These are phyloP conservation scores for Heloderma charlesbogerti DNA, from an alignment of 2,113 vertebrate genomes.

Conservation along the genomic window DNA sequence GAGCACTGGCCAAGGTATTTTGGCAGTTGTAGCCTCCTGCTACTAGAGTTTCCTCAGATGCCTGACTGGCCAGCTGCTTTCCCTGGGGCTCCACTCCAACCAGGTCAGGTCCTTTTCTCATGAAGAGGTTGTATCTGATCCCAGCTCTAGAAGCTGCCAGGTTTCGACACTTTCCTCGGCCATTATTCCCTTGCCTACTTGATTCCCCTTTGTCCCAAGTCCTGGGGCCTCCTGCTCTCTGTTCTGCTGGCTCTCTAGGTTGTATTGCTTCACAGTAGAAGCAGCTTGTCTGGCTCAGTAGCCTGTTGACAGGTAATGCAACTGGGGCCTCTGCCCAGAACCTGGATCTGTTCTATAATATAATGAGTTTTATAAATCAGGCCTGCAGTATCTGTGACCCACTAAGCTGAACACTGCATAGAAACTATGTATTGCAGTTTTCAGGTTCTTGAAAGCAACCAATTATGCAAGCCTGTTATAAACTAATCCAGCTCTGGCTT, in stretches of 20 bases:
- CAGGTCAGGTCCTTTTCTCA: too few relatives aligned
- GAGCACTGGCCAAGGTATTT: too few relatives aligned
- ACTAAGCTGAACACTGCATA: not conserved
- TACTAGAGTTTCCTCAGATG: too few relatives aligned
- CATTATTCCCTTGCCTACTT: not conserved
- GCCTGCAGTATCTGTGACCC: too few relatives aligned
- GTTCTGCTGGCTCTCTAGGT: not conserved
- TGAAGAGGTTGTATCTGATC: too few relatives aligned
- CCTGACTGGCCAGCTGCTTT: too few relatives aligned
- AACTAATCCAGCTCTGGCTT: not conserved
- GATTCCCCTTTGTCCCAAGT: not conserved
- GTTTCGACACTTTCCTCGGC: not conserved
- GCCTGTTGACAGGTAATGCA: not conserved
- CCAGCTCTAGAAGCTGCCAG: not conserved
- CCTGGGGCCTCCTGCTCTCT: not conserved
- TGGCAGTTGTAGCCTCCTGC: too few relatives aligned
- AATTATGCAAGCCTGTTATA: not conserved
- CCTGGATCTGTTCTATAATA: not conserved
- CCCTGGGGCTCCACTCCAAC: too few relatives aligned
- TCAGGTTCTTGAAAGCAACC: not conserved
- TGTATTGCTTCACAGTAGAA: not conserved
- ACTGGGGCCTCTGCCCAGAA: not conserved
- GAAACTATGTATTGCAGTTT: not conserved
- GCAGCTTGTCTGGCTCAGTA: not conserved
- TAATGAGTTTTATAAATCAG: not conserved